Evolutionary conservation across 2,888 invertebrate genomes (phyloP).

Genomic region (Siphonodentalium dalli): DNA sequence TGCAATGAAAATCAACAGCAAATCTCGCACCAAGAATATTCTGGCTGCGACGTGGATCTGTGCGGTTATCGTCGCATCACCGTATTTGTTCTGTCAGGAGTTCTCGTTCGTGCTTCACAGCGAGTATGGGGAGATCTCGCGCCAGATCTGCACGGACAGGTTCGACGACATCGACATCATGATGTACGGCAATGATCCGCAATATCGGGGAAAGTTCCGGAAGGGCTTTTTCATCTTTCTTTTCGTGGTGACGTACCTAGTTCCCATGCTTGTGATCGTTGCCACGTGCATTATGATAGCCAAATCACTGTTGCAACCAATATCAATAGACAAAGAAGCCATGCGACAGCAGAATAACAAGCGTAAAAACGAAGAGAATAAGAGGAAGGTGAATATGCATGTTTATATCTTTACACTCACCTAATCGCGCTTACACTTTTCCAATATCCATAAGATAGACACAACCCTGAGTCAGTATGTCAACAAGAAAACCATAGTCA

Average conservation of each 20-base stretch:
- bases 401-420: neutral
- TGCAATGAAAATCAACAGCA: constrained; percentile 61
- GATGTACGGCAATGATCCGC: constrained; percentile 33
- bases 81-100: constrained; percentile 44
- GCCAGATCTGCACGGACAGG: constrained; percentile 64
- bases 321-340: constrained; percentile 38
- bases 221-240: constrained; percentile 64
- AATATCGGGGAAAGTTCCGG: constrained; percentile 41
- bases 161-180: constrained; percentile 59
- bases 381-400: constrained; percentile 49
- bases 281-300: constrained; percentile 52
- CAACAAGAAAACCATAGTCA: too few relatives aligned
- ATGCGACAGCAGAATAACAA: constrained; percentile 33
- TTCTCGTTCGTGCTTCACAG: constrained; percentile 56
- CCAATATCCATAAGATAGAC: too few relatives aligned
- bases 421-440: too few relatives aligned
- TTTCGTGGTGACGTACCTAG: constrained; percentile 63
- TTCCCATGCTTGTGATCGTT: constrained; percentile 63
- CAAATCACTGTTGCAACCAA: constrained; percentile 47
- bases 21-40: constrained; percentile 62
- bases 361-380: constrained; percentile 54
- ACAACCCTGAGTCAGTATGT: neutral
- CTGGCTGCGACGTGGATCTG: constrained; percentile 64
- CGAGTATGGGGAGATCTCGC: constrained; percentile 60
- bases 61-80: constrained; percentile 44